phyloP scores from a whole-genome alignment of 2,888 invertebrate genomes.

The Ctena decussata region DNA sequence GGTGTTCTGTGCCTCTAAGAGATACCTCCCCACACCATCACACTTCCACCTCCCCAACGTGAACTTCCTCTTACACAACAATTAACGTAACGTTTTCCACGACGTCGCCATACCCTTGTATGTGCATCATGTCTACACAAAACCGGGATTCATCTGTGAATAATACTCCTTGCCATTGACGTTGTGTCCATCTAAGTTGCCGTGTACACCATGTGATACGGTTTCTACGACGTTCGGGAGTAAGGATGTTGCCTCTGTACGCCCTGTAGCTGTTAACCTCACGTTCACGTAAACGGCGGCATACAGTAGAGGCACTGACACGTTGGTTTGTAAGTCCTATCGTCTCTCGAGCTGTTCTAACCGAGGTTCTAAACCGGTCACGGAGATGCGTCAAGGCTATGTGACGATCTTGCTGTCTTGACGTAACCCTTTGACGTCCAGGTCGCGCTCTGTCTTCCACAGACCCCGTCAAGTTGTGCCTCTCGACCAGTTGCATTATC shows the following conservation, averaged over 20 bases:
- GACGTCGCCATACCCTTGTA: background rate
- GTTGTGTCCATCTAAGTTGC: slow-evolving; percentile 18
- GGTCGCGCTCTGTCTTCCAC: background rate
- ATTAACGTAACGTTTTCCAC: slow-evolving; percentile 7
- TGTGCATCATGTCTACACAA: slow-evolving; percentile 14
- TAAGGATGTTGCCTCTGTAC: slow-evolving; percentile 19
- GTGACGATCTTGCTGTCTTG: background rate
- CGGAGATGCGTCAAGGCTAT: background rate
- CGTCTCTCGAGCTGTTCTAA: background rate
- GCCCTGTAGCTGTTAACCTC: background rate
- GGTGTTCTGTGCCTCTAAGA: slow-evolving; percentile 19
- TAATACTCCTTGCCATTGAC: slow-evolving; percentile 24
- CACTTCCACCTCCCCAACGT: slow-evolving; percentile 17
- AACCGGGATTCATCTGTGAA: slow-evolving; percentile 32
- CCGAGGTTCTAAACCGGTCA: background rate
- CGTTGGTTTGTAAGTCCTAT: background rate
- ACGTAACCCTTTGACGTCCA: background rate
- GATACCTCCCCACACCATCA: slow-evolving; percentile 22
- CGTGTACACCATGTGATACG: slow-evolving; percentile 11
- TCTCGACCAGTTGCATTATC: background rate
- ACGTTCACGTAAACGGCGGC: slow-evolving; percentile 2
- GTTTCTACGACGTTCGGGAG: slow-evolving; percentile 20
- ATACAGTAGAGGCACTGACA: slow-evolving; percentile 27
- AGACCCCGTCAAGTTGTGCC: background rate
- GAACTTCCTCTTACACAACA: background rate